Conservation (phyloP, 2,888 invertebrate species). For the Lycocerus yunnanus region DNA sequence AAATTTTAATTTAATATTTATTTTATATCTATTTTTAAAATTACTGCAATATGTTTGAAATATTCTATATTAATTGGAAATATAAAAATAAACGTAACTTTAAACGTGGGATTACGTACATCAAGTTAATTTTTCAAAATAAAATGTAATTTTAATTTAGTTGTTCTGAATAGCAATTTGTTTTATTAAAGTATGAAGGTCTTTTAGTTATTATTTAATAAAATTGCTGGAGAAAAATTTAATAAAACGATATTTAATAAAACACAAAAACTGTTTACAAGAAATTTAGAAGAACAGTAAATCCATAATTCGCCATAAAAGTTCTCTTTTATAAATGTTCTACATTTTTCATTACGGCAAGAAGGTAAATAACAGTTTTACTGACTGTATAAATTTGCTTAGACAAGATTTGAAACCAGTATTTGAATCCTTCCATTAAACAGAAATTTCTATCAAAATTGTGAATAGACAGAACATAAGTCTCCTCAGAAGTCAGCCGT, state of each 20-base stretch:
- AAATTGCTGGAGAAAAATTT: not conserved
- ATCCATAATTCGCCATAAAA: not conserved
- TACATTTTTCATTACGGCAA: not conserved
- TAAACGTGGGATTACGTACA: not conserved
- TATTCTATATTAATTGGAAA: no score
- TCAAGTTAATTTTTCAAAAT: not conserved
- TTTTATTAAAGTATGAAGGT: not conserved
- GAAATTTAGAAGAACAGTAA: not conserved
- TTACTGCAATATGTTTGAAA: no score
- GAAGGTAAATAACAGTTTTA: not conserved
- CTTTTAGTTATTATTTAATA: not conserved
- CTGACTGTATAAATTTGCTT: no score
- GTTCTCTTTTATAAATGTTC: not conserved
- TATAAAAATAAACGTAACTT: no score
- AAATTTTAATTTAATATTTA: no score
- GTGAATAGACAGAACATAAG: no score
- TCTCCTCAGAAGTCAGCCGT: no score
- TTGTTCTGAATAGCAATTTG: not conserved
- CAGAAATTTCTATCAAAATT: no score
- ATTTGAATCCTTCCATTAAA: no score
- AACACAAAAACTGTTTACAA: not conserved
- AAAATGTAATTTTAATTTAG: not conserved
- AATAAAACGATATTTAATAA: not conserved
- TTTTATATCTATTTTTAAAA: no score
- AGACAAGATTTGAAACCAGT: no score